A percentile compares a stretch with the other conserved stretches of the same genome.
phyloP scores from a whole-genome alignment of 2,888 invertebrate species.

The Cantharis rufa region DNA sequence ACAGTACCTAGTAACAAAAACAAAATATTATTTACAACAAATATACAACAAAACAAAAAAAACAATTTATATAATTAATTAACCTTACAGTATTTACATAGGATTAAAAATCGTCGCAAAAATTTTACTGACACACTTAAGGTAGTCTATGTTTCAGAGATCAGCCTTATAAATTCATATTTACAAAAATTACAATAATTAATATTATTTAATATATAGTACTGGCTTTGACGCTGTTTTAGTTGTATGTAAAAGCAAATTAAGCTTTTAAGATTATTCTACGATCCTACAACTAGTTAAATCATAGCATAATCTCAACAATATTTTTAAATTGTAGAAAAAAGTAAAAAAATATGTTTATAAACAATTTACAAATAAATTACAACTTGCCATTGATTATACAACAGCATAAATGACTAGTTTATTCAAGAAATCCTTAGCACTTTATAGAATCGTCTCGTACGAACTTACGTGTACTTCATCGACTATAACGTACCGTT shows the following conservation, averaged over 20 bases:
- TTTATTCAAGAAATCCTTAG: not conserved
- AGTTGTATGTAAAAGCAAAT: not conserved
- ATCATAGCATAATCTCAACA: not conserved
- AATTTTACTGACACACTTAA: not conserved
- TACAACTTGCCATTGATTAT: not conserved
- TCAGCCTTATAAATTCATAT: conserved; percentile 29
- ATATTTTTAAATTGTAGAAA: not conserved
- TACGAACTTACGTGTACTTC: conserved; percentile 42
- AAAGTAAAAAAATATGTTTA: not conserved
- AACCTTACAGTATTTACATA: conserved; percentile 6
- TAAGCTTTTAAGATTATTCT: not conserved
- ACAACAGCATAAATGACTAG: conserved; percentile 11
- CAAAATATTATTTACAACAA: conserved; percentile 6
- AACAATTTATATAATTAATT: not conserved
- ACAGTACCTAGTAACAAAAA: not conserved
- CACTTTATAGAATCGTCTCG: conserved; percentile 36
- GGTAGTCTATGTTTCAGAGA: conserved; percentile 9
- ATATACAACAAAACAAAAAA: conserved; percentile 4
- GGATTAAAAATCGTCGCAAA: conserved; percentile 1
- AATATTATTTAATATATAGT: not conserved
- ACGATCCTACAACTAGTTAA: not conserved
- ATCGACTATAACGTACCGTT: conserved; percentile 51
- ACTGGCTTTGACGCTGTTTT: conserved; percentile 13
- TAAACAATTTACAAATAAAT: not conserved
- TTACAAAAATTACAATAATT: conserved; percentile 7